Conservation (phyloP, 2,888 invertebrate genomes). For the Phengaris arion region DNA sequence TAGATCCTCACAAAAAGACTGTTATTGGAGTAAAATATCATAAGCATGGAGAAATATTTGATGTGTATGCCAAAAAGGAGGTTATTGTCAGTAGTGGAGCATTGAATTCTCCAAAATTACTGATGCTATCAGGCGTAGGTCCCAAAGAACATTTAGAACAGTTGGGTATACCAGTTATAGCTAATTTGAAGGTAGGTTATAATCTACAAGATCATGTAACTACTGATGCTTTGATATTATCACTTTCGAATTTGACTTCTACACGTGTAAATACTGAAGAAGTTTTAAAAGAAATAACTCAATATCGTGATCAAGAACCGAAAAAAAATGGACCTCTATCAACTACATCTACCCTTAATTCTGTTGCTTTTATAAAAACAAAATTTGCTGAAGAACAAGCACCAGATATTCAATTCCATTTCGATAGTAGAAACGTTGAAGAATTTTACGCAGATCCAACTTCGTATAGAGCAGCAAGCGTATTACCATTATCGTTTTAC, state of each 20-base stretch:
- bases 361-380: slow-evolving; percentile 82
- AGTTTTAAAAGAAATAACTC: slow-evolving; percentile 62
- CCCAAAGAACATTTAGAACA: slow-evolving; percentile 75
- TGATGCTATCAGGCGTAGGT: slow-evolving; percentile 84
- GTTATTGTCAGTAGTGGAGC: slow-evolving; percentile 81
- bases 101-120: slow-evolving; percentile 81
- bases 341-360: slow-evolving; percentile 75
- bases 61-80: slow-evolving; percentile 78
- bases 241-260: slow-evolving; percentile 76
- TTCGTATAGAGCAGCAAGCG: slow-evolving; percentile 64
- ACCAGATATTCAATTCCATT: slow-evolving; percentile 84
- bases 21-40: slow-evolving; percentile 67
- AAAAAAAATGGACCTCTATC: slow-evolving; percentile 76
- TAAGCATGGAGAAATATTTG: slow-evolving; percentile 62
- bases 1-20: slow-evolving; percentile 76
- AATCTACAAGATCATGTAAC: slow-evolving; percentile 89
- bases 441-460: slow-evolving; percentile 81
- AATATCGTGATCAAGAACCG: slow-evolving; percentile 60
- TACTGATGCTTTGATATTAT: slow-evolving; percentile 72
- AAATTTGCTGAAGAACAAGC: slow-evolving; percentile 62
- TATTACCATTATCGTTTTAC: slow-evolving; percentile 81
- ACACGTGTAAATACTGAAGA: slow-evolving; percentile 64
- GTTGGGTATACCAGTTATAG: slow-evolving; percentile 76
- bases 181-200: slow-evolving; percentile 84
- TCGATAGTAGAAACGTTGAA: slow-evolving; percentile 78